These are phyloP conservation scores for Stegostoma tigrinum DNA, from an alignment of 2,113 vertebrate genomes.

Conservation along the genomic window DNA sequence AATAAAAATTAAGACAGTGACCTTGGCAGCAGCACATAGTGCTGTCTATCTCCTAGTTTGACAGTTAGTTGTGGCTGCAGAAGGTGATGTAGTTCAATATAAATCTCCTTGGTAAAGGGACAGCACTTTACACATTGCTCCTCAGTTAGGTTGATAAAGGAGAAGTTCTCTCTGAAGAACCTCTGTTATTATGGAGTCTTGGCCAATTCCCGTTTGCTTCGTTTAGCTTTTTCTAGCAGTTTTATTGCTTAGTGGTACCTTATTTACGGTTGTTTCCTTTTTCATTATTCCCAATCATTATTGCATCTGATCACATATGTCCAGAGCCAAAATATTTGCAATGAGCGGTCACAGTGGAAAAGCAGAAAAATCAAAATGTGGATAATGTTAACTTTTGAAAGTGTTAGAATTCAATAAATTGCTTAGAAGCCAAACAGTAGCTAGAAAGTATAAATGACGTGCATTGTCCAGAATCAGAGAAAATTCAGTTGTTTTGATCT, in stretches of 20 bases:
- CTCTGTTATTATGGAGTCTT: background rate
- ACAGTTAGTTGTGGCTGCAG: background rate
- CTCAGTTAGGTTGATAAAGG: background rate
- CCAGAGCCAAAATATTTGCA: background rate
- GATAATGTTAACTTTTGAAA: background rate
- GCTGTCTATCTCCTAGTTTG: background rate
- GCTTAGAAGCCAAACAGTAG: background rate
- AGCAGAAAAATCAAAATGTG: background rate
- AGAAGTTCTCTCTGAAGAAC: background rate
- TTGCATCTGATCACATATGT: background rate
- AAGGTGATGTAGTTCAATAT: background rate
- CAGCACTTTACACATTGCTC: background rate
- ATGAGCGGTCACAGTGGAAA: background rate
- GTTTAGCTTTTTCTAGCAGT: background rate
- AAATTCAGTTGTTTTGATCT: background rate
- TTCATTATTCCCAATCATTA: background rate
- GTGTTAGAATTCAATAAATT: background rate
- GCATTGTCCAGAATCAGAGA: background rate
- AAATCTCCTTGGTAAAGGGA: background rate
- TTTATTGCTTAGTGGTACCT: background rate
- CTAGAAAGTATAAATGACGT: background rate
- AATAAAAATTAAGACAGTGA: background rate
- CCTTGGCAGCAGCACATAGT: background rate
- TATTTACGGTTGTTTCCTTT: background rate
- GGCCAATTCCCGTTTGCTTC: background rate